These are phyloP conservation scores for Calidris pygmaea DNA, from an alignment of 2,113 vertebrate species.

Conservation along the genomic window DNA sequence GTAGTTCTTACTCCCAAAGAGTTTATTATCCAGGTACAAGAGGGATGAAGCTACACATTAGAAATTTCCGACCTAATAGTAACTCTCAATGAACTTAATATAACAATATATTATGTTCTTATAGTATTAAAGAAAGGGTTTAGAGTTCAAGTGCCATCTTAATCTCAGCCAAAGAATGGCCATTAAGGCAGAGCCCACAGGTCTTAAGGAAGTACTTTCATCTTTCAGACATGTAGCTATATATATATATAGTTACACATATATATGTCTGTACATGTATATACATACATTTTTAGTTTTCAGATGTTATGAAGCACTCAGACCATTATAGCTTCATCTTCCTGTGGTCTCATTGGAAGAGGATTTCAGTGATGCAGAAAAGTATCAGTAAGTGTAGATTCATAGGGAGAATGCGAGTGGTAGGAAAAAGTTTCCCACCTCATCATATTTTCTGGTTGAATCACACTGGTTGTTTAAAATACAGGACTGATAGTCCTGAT, in stretches of 20 bases:
- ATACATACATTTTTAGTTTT: background rate
- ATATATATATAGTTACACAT: too few species aligned
- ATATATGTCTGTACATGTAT: background rate
- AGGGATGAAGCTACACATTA: background rate
- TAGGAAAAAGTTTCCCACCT: background rate
- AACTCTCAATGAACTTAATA: background rate
- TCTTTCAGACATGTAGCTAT: background rate
- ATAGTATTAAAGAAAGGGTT: background rate
- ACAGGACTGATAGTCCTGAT: background rate
- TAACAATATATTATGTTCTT: background rate
- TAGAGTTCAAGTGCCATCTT: background rate
- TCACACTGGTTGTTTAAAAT: background rate
- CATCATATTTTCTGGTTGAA: background rate
- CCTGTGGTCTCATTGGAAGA: background rate
- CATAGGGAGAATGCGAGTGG: background rate
- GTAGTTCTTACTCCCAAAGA: background rate
- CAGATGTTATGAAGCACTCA: background rate
- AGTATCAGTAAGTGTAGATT: background rate
- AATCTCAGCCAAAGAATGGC: background rate
- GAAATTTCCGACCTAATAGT: background rate
- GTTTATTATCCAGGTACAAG: background rate
- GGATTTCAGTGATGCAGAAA: background rate
- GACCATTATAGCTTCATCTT: background rate
- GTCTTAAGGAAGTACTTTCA: background rate
- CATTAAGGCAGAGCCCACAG: background rate